Evolutionary conservation across 2,113 vertebrate genomes (phyloP), one percentile per base, ranked within the genome.

Genomic region (Archilochus colubris): DNA sequence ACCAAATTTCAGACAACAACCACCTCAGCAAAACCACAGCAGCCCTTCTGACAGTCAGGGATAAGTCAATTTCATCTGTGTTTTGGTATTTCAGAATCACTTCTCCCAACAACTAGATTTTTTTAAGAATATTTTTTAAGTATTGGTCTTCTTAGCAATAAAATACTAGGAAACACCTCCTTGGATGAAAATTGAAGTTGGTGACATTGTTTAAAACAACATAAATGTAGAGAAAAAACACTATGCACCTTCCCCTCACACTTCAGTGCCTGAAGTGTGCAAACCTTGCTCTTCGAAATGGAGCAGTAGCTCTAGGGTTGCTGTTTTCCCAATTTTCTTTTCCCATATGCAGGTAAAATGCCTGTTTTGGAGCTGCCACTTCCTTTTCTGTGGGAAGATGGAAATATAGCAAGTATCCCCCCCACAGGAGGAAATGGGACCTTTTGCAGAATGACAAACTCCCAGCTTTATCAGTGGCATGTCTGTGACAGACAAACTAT

Each of bases 401-500:
- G 69, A 54, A 68, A 72, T 86, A 30, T 1, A 55, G 46, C 73
- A 90, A 80, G 58, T 19, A 38, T 9, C 24, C 1, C 3, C 24
- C 61, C 25, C 38, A 28, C 0, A 61, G 44, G 50, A 64, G 44
- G 78, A 48, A 87, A 89, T 27, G 2, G 0, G 69, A 27, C 62
- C 81, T 89, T 72, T 67, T 61, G 72, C 2, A 3, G 74, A 14
- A 9, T 33, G 94, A 68, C 86, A 82, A 80, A 62, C 86, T 80
- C 0, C 1, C 66, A 62, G 88, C 88, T 69, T 94, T 94, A 94
- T 95, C 96, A 93, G 82, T 6, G 40, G 36, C 57, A 18, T 0
- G 3, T 80, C 91, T 87, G 69, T 87, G 93, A 73, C 92, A 74
- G 89, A 92, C 87, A 72, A 88, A 86, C 54, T 31, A 30, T 72